Conservation (phyloP, 2,113 vertebrate species). For the Damaliscus lunatus region DNA sequence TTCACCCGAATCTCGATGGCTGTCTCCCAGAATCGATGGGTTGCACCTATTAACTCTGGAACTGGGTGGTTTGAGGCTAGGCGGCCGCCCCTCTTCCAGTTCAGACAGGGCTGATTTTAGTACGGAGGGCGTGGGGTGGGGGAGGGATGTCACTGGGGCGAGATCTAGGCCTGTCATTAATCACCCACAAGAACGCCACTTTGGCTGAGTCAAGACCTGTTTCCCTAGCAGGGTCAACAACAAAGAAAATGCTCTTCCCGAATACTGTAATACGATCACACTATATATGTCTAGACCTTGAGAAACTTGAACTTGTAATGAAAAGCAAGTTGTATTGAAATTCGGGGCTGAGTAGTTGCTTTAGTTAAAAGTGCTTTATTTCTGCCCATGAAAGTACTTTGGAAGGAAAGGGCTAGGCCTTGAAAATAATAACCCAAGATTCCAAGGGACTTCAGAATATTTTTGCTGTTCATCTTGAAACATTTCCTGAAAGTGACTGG, state of each 20-base stretch:
- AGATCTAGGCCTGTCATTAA: conserved; percentile 79
- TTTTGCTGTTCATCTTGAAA: conserved; percentile 38
- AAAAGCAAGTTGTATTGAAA: conserved; percentile 30
- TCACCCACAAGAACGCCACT: conserved; percentile 77
- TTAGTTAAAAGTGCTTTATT: conserved; percentile 29
- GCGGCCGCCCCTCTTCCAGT: conserved; percentile 62
- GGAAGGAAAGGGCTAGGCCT: conserved; percentile 17
- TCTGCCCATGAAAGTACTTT: neutral
- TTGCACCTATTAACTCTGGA: conserved; percentile 67
- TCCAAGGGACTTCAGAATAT: neutral
- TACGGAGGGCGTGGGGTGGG: conserved; percentile 25
- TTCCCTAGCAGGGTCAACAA: conserved; percentile 73
- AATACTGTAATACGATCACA: conserved; percentile 28
- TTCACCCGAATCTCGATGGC: neutral
- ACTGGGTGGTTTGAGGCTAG: conserved; percentile 41
- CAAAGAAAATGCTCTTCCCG: conserved; percentile 73
- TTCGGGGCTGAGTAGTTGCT: neutral
- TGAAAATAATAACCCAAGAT: conserved; percentile 1
- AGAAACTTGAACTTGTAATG: conserved; percentile 38
- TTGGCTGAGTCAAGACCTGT: conserved; percentile 73
- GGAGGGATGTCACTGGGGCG: conserved; percentile 62
- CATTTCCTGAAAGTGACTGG: conserved; percentile 56
- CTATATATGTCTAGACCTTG: neutral
- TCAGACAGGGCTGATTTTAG: conserved; percentile 50
- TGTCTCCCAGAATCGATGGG: neutral